Evolutionary conservation across 2,888 invertebrate genomes (phyloP), one percentile per base, ranked within the genome.

Genomic region (Neuroscelio doddi): DNA sequence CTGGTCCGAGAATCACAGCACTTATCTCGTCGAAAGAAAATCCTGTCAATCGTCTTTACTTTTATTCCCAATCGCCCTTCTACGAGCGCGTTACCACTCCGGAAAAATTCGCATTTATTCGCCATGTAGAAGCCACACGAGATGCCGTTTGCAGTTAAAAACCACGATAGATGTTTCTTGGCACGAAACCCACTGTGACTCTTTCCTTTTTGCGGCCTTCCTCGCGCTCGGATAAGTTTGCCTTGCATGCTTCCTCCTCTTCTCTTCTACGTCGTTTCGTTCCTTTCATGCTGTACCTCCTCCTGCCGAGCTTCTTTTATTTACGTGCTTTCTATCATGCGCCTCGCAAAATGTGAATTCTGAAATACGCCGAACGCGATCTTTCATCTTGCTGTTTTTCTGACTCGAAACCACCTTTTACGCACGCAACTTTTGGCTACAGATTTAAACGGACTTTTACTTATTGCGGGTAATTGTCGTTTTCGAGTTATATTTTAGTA

Each of bases 151-250:
- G 57, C 59, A 46, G 55, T 15, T 66, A 65, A 52, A 70, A 71
- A 69, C 67, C 69, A 62, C 68, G 68, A 58, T 46, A 67, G 71
- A 71, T 69, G 64, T 69, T 71, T 71, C 70, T 70, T 71, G 71
- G 70, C 75, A 63, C 39, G 39, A 55, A 65, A 55, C 56, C 42
- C 50, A 15, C 38, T 27, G 39, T 39, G 41, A 42, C 38, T 47
- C 62, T 58, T 72, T 68, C 63, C 69, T 71, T 75, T 74, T 73
- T 72, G 57, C 70, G 70, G 64, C 63, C 64, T 69, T 52, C 46
- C 68, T 71, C 72, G 69, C 73, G 68, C 73, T 74, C 67, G 71
- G 68, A 67, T 73, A 68, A 73, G 66, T 73, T 61, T 45, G 41
- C 64, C 57, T n/a, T n/a, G n/a, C n/a, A n/a, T n/a, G n/a, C n/a